Conservation (phyloP, 2,797 vertebrate genomes). For the Leptoclinus maculatus region DNA sequence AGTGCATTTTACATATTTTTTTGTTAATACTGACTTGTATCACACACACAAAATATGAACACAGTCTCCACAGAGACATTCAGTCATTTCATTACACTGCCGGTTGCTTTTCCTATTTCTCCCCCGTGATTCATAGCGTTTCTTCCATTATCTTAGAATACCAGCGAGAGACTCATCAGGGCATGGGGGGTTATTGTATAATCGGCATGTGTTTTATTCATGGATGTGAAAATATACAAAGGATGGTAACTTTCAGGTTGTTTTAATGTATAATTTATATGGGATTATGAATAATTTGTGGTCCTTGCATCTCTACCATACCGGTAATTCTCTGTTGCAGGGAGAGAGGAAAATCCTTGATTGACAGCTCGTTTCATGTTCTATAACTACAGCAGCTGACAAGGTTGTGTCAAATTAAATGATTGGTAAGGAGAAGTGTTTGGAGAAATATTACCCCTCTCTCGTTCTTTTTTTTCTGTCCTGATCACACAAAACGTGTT, state of each 20-base stretch:
- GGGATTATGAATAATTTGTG: conserved; percentile 62
- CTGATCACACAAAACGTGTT: conserved; percentile 50
- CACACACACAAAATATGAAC: neutral
- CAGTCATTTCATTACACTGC: conserved; percentile 39
- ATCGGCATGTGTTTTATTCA: conserved; percentile 46
- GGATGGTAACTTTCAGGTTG: conserved; percentile 28
- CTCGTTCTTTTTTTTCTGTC: conserved; percentile 32
- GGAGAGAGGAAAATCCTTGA: conserved; percentile 39
- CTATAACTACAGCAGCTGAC: conserved; percentile 73
- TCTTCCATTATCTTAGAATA: conserved; percentile 36
- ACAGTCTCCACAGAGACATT: conserved; percentile 45
- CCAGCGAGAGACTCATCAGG: conserved; percentile 1
- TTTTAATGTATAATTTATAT: conserved; percentile 61
- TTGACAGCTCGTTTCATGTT: conserved; percentile 76
- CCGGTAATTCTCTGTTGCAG: conserved; percentile 20
- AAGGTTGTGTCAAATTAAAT: conserved; percentile 75
- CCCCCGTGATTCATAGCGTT: conserved; percentile 27
- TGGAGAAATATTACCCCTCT: conserved; percentile 61
- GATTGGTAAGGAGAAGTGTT: conserved; percentile 63
- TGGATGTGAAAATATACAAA: conserved; percentile 37
- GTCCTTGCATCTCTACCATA: conserved; percentile 19
- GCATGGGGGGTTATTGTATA: conserved; percentile 12
- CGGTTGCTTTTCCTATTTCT: conserved; percentile 46
- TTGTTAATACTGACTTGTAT: neutral
- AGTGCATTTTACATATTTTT: neutral